Evolutionary conservation across 1,140 invertebrate genomes (phyloP).

Genomic region (Ostrea denselamellosa): DNA sequence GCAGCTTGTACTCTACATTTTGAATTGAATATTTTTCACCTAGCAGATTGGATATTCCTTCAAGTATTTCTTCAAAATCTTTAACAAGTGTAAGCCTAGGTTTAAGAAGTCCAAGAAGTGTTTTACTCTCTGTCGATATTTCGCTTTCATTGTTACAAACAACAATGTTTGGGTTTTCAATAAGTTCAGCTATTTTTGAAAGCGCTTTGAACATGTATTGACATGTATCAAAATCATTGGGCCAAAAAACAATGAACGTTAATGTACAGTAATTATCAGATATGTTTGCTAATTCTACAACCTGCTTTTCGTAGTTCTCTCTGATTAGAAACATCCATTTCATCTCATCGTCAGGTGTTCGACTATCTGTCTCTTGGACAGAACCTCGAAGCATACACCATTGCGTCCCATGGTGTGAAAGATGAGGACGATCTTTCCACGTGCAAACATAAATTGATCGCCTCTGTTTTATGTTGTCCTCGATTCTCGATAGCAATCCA

Average conservation of each 20-base stretch:
- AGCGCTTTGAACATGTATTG: constrained; percentile 49
- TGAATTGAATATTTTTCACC: neutral
- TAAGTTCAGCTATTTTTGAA: constrained; percentile 43
- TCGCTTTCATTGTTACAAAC: neutral
- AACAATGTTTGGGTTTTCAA: constrained; percentile 27
- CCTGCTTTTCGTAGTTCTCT: constrained; percentile 46
- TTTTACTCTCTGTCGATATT: neutral
- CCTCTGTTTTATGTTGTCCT: constrained; percentile 49
- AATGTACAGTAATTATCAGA: constrained; percentile 50
- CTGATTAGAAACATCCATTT: constrained; percentile 49
- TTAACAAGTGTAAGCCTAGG: constrained; percentile 28
- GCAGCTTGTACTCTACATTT: constrained; percentile 47
- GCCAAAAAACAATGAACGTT: constrained; percentile 49
- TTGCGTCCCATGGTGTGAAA: constrained; percentile 53
- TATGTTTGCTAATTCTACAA: constrained; percentile 40
- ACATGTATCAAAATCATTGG: constrained; percentile 7
- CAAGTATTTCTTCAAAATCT: constrained; percentile 11
- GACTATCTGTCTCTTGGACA: constrained; percentile 50
- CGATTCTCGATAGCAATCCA: constrained; percentile 50
- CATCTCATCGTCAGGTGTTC: constrained; percentile 19
- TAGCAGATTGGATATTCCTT: neutral
- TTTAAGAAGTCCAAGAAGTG: constrained; percentile 10
- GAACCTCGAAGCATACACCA: constrained; percentile 60
- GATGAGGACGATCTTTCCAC: constrained; percentile 53
- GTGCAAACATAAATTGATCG: constrained; percentile 50